Conservation (phyloP, 1,140 invertebrate genomes). For the Eubasilissa regina region DNA sequence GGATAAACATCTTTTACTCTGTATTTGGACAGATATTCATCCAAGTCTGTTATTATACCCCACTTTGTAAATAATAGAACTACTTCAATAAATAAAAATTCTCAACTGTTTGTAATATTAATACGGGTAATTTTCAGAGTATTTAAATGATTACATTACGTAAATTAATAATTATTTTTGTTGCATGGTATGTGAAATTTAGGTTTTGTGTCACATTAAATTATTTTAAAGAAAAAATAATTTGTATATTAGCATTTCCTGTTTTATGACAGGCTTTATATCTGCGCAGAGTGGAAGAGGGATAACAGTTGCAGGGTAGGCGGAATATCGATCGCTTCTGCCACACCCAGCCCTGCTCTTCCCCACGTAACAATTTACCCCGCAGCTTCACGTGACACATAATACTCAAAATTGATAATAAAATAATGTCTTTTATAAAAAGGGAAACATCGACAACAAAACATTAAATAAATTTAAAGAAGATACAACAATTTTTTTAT, state of each 20-base stretch:
- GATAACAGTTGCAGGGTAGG: constrained; percentile 29
- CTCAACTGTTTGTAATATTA: too few relatives aligned
- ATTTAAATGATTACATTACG: too few relatives aligned
- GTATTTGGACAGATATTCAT: too few relatives aligned
- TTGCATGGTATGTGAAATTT: too few relatives aligned
- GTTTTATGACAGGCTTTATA: constrained; percentile 29
- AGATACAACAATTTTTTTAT: neutral
- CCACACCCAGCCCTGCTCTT: constrained; percentile 37
- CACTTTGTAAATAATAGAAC: too few relatives aligned
- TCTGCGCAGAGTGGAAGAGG: constrained; percentile 17
- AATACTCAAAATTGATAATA: neutral
- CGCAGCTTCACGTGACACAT: constrained; percentile 5
- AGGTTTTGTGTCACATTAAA: too few relatives aligned
- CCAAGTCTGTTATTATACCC: too few relatives aligned
- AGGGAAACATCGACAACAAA: neutral
- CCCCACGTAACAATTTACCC: constrained; percentile 19
- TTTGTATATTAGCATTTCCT: neutral
- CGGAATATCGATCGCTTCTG: constrained; percentile 38
- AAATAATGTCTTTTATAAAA: neutral
- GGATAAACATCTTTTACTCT: too few relatives aligned
- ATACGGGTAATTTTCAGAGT: too few relatives aligned
- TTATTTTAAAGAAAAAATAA: constrained; percentile 5
- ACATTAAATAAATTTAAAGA: neutral
- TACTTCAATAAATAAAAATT: too few relatives aligned
- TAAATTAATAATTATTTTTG: too few relatives aligned